Conservation (phyloP, 2,888 invertebrate species). For the Gymnoscelis rufifasciata region DNA sequence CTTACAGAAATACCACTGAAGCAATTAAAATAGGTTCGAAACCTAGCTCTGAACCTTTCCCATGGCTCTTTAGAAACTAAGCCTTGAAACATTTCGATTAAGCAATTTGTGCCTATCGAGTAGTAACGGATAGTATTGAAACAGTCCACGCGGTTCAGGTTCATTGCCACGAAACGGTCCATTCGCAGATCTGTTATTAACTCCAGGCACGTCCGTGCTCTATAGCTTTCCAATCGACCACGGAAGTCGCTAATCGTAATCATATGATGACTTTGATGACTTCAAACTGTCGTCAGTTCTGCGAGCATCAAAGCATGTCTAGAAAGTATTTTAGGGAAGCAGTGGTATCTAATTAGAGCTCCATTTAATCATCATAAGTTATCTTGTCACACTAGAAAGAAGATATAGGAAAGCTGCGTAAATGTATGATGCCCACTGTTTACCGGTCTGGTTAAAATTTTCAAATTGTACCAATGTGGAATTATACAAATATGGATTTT, state of each 20-base stretch:
- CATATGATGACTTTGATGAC: not conserved
- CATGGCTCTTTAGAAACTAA: not conserved
- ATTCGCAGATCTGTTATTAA: constrained; percentile 20
- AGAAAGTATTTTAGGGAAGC: not conserved
- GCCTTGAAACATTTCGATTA: not conserved
- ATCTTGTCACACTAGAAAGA: too few relatives aligned
- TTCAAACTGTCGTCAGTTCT: not conserved
- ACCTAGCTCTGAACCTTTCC: not conserved
- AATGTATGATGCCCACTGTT: too few relatives aligned
- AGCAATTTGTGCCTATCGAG: not conserved
- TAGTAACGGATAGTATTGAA: constrained; percentile 1
- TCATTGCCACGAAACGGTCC: constrained; percentile 28
- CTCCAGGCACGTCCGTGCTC: constrained; percentile 23
- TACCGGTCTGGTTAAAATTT: too few relatives aligned
- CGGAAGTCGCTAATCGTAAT: constrained; percentile 8
- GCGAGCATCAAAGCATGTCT: not conserved
- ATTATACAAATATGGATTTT: too few relatives aligned
- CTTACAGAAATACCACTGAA: too few relatives aligned
- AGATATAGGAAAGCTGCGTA: too few relatives aligned
- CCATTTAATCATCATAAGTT: too few relatives aligned
- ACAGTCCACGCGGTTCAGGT: constrained; percentile 19
- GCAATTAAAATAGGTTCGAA: not conserved
- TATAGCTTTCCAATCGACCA: constrained; percentile 22
- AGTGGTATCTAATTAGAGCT: too few relatives aligned
- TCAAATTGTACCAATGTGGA: too few relatives aligned